phyloP scores from a whole-genome alignment of 2,113 vertebrate species.

The Apistogramma diplotaenia region DNA sequence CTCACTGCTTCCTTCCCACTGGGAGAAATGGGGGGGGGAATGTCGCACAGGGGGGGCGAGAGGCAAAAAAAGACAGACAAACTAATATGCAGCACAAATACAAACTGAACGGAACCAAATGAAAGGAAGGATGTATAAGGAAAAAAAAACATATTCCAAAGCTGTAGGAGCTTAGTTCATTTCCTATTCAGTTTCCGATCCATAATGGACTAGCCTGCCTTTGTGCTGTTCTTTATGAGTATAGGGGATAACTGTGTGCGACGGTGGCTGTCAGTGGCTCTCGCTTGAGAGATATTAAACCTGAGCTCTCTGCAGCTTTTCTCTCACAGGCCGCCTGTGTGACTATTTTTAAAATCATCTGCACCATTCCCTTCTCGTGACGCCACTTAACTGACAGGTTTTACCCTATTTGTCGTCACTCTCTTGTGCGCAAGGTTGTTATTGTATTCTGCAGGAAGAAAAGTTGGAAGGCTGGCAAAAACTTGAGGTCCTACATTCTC shows the following conservation, averaged over 20 bases:
- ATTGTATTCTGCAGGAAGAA: slow-evolving; percentile 33
- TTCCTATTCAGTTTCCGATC: slow-evolving; percentile 63
- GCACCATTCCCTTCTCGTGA: slow-evolving; percentile 27
- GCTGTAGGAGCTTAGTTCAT: slow-evolving; percentile 48
- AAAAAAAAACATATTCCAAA: slow-evolving; percentile 47
- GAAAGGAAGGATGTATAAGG: slow-evolving; percentile 5
- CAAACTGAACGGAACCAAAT: slow-evolving; percentile 11
- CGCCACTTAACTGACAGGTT: slow-evolving; percentile 48
- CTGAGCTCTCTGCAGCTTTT: slow-evolving; percentile 57
- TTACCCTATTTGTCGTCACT: slow-evolving; percentile 22
- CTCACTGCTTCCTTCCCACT: slow-evolving; percentile 2
- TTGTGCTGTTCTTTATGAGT: slow-evolving; percentile 56
- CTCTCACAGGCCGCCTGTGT: slow-evolving; percentile 41
- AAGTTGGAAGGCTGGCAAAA: slow-evolving; percentile 53
- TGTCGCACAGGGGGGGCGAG: background rate
- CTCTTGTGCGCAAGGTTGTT: background rate
- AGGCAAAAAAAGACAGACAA: background rate
- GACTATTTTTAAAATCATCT: slow-evolving; percentile 63
- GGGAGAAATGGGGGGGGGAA: slow-evolving; percentile 21
- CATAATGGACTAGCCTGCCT: slow-evolving; percentile 61
- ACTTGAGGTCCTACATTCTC: slow-evolving; percentile 35
- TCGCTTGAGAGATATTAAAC: slow-evolving; percentile 71
- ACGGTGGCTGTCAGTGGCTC: slow-evolving; percentile 61
- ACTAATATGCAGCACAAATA: slow-evolving; percentile 18
- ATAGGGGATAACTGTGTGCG: slow-evolving; percentile 60